Evolutionary conservation across 1,140 invertebrate genomes (phyloP).

Genomic region (Mactra quadrangularis): DNA sequence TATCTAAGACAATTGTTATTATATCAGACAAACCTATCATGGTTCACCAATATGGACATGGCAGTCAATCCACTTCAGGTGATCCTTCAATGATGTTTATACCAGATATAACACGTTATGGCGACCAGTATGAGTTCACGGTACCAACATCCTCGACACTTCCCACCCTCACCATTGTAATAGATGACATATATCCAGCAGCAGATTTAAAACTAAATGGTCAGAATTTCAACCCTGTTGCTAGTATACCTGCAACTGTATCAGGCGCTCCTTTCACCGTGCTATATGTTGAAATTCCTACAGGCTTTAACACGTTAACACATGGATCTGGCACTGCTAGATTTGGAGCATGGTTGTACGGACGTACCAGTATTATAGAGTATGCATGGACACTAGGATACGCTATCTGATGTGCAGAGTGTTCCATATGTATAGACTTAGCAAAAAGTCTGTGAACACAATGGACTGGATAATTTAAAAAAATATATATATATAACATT

Average conservation of each 20-base stretch:
- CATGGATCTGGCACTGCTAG: too few species aligned
- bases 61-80: not conserved
- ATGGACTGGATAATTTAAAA: too few species aligned
- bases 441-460: too few species aligned
- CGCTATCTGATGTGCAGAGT: too few species aligned
- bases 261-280: too few species aligned
- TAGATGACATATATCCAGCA: not conserved
- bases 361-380: too few species aligned
- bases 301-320: too few species aligned
- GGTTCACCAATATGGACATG: slow-evolving; percentile 20
- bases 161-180: not conserved
- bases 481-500: too few species aligned
- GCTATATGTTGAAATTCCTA: too few species aligned
- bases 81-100: slow-evolving; percentile 36
- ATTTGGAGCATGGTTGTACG: too few species aligned
- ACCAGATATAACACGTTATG: not conserved
- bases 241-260: not conserved
- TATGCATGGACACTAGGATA: too few species aligned
- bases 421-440: too few species aligned
- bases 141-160: not conserved
- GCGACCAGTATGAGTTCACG: not conserved
- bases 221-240: not conserved
- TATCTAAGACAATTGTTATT: not conserved
- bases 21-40: not conserved
- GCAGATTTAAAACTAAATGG: not conserved